Evolutionary conservation across 2,113 vertebrate genomes (phyloP).

Genomic region (Acanthochromis polyacanthus): DNA sequence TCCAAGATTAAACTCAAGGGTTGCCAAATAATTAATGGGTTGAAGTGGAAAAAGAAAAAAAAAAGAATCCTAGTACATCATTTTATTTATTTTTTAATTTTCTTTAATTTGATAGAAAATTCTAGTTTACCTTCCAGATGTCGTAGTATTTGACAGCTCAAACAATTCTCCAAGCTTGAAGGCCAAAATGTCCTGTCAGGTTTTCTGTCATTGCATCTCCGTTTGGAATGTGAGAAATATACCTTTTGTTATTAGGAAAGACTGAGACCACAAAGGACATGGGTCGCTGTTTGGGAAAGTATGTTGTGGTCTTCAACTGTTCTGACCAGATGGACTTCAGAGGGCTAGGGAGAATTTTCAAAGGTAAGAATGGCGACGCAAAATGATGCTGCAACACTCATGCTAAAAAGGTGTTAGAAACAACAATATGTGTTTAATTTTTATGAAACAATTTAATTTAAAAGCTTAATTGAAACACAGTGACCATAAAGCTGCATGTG

Average conservation of each 20-base stretch:
- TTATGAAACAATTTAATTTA: too few species aligned
- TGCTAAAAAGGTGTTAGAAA: too few species aligned
- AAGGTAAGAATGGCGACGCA: slow-evolving; percentile 83
- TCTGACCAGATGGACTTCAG: slow-evolving; percentile 99
- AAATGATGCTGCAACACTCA: background rate
- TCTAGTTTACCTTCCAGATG: background rate
- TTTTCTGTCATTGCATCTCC: slow-evolving; percentile 7
- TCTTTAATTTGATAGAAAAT: background rate
- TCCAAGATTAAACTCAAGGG: background rate
- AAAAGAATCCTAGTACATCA: background rate
- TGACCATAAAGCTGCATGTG: background rate
- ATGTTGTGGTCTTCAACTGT: slow-evolving; percentile 98
- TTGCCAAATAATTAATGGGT: background rate
- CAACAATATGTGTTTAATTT: too few species aligned
- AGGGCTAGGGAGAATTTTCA: slow-evolving; percentile 96
- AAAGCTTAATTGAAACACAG: too few species aligned
- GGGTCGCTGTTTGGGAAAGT: slow-evolving; percentile 97
- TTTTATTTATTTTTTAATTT: background rate
- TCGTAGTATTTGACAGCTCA: background rate
- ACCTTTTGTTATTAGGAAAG: slow-evolving; percentile 84
- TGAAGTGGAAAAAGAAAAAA: background rate
- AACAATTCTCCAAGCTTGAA: background rate
- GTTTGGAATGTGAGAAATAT: slow-evolving; percentile 15
- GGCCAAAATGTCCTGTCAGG: background rate
- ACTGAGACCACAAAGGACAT: slow-evolving; percentile 97